These are phyloP conservation scores for Rhincodon typus DNA, from an alignment of 2,797 vertebrate genomes.

Conservation along the genomic window DNA sequence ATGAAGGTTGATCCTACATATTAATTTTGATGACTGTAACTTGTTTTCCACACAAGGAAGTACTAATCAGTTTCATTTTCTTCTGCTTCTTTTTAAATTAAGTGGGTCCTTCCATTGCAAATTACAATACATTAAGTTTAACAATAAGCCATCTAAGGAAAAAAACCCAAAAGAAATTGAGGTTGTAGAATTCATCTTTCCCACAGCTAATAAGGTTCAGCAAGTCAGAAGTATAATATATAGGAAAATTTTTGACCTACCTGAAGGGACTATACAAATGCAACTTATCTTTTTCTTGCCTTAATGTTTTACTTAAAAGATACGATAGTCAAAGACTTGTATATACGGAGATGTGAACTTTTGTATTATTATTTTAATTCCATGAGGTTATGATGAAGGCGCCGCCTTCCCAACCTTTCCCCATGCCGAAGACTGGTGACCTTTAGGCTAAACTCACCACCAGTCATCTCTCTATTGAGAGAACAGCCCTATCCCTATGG, in stretches of 20 bases:
- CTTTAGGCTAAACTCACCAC: too few species aligned
- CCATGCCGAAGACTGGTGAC: too few species aligned
- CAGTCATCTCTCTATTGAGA: too few species aligned
- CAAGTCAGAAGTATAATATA: background rate
- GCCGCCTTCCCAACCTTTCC: too few species aligned
- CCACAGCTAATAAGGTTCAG: background rate
- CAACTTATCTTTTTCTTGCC: background rate
- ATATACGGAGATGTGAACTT: background rate
- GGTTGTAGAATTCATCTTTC: background rate
- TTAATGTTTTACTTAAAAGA: background rate
- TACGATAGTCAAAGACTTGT: background rate
- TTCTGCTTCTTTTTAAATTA: background rate
- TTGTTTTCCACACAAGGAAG: background rate
- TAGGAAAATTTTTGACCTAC: background rate
- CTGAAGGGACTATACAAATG: background rate
- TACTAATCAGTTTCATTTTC: background rate
- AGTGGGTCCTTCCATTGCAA: too few species aligned
- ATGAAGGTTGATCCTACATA: background rate
- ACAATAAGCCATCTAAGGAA: too few species aligned
- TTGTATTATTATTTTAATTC: background rate
- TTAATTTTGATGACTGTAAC: background rate
- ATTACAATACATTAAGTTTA: too few species aligned
- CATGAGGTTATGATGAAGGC: too few species aligned
- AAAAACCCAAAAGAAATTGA: background rate
- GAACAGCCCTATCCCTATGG: too few species aligned